Percentiles rank a stretch among this genome's conserved stretches.
phyloP scores from a whole-genome alignment of 2,113 vertebrate genomes.

The Chaenogobius annularis region DNA sequence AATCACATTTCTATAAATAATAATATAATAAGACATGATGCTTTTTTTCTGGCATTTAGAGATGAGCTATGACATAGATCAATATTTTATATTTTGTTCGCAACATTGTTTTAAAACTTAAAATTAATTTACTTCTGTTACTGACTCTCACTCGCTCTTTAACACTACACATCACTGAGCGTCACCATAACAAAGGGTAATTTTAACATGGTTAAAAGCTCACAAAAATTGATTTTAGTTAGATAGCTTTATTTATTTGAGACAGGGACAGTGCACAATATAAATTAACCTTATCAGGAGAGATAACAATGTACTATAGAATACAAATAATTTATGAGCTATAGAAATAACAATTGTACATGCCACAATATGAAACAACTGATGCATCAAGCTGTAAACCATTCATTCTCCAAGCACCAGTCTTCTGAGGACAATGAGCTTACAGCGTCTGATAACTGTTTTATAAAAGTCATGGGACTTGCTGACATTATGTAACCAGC shows the following conservation, averaged over 20 bases:
- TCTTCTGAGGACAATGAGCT: not conserved
- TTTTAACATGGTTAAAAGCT: not conserved
- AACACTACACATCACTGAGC: not conserved
- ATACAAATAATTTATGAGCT: not conserved
- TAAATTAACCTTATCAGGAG: too few species aligned
- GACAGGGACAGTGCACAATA: too few species aligned
- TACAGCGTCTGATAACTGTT: not conserved
- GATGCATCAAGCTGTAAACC: not conserved
- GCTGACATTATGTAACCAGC: slow-evolving; percentile 18
- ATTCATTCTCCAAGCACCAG: not conserved
- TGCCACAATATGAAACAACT: not conserved
- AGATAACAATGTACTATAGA: not conserved
- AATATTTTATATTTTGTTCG: too few species aligned
- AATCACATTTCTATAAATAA: too few species aligned
- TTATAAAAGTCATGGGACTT: slow-evolving; percentile 14
- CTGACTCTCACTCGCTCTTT: too few species aligned
- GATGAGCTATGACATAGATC: too few species aligned
- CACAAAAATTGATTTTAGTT: too few species aligned
- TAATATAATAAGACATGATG: too few species aligned
- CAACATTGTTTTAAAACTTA: too few species aligned
- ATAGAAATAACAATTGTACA: not conserved
- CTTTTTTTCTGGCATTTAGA: too few species aligned
- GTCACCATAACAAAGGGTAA: not conserved
- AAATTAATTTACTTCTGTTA: too few species aligned
- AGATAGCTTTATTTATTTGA: too few species aligned